phyloP scores from a whole-genome alignment of 2,797 vertebrate species.

The Lepus oiostolus region DNA sequence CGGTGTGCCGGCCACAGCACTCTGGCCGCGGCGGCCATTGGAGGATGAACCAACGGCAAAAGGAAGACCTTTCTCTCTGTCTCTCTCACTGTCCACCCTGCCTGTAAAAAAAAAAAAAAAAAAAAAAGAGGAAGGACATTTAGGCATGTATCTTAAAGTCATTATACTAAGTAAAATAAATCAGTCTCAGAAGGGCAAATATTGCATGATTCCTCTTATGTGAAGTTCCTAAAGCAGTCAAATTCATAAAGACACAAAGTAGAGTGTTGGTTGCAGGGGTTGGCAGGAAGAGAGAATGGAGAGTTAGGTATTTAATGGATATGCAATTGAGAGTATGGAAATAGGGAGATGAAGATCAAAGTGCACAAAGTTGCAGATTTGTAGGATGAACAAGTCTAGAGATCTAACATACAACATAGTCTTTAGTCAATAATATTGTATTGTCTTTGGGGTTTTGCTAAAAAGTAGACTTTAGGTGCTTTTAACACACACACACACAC shows the following conservation, averaged over 20 bases:
- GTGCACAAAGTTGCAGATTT: background rate
- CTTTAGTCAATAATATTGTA: background rate
- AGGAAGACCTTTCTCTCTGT: too few species aligned
- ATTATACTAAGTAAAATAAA: background rate
- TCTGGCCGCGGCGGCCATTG: too few species aligned
- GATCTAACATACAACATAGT: background rate
- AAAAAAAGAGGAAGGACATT: background rate
- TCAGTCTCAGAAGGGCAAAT: background rate
- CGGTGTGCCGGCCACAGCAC: too few species aligned
- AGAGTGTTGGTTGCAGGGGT: background rate
- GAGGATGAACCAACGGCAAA: too few species aligned
- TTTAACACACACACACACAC: background rate
- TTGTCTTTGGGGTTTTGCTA: background rate
- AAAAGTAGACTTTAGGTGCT: background rate
- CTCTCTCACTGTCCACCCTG: too few species aligned
- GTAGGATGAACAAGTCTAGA: background rate
- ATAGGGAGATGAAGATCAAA: background rate
- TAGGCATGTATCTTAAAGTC: conserved; percentile 2
- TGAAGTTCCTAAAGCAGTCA: conserved; percentile 2
- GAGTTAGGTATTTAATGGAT: background rate
- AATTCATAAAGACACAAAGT: background rate
- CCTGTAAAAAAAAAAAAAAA: too few species aligned
- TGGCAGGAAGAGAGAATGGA: background rate
- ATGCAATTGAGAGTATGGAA: background rate
- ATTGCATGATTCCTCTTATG: background rate